phyloP scores from a whole-genome alignment of 2,888 invertebrate genomes.

The Flabesymbios commensalis region DNA sequence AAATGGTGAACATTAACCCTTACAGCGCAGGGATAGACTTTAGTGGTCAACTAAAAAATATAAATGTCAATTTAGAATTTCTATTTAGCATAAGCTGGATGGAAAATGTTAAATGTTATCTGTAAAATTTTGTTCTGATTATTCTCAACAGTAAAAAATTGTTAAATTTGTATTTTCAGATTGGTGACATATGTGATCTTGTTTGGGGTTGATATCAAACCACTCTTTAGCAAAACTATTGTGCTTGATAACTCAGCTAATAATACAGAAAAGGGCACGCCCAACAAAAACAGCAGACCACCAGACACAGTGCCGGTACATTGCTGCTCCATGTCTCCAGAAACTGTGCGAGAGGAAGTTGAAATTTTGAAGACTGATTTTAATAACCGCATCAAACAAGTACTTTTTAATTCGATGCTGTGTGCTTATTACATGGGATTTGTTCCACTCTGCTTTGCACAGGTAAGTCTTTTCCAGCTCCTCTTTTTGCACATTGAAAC shows the following conservation, averaged over 20 bases:
- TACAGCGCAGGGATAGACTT: no score
- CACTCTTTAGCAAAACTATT: conserved; percentile 27
- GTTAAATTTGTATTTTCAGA: conserved; percentile 42
- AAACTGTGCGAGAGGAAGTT: conserved; percentile 76
- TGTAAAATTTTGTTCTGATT: conserved; percentile 5
- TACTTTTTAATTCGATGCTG: conserved; percentile 80
- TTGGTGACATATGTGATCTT: conserved; percentile 66
- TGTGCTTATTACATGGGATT: conserved; percentile 88
- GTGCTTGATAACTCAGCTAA: not conserved
- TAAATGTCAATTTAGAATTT: not conserved
- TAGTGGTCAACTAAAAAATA: no score
- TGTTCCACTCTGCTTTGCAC: conserved; percentile 86
- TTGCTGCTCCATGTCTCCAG: conserved; percentile 59
- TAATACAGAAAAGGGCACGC: not conserved
- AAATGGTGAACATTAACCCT: no score
- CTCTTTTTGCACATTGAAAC: no score
- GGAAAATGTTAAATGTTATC: no score
- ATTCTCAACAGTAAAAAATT: not conserved
- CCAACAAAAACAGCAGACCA: not conserved
- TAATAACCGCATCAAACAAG: conserved; percentile 84
- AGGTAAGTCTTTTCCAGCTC: conserved; percentile 69
- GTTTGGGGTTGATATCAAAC: conserved; percentile 72
- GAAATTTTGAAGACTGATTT: conserved; percentile 84
- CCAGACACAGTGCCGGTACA: conserved; percentile 40
- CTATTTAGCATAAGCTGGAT: no score